A percentile compares a stretch with the other conserved stretches of the same genome.
Evolutionary conservation across 2,888 invertebrate genomes (phyloP).

Genomic region (Boloria selene): DNA sequence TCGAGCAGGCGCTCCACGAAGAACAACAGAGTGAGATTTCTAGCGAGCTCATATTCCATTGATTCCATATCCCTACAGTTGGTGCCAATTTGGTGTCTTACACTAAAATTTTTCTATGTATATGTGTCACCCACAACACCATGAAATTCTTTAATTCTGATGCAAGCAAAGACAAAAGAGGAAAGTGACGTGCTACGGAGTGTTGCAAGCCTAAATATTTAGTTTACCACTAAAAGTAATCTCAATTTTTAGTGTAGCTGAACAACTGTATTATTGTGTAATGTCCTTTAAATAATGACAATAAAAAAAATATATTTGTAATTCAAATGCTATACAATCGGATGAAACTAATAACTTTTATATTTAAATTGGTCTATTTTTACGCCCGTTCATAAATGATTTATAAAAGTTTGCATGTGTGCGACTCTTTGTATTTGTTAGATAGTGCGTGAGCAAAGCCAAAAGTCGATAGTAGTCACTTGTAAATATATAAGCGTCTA

Average conservation of each 20-base stretch:
- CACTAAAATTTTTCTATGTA: constrained; percentile 79
- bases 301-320: too few relatives aligned
- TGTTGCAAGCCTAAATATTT: constrained; percentile 43
- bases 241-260: neutral
- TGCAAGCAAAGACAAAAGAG: constrained; percentile 65
- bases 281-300: too few relatives aligned
- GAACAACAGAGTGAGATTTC: constrained; percentile 98
- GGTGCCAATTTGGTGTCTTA: constrained; percentile 79
- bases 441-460: too few relatives aligned
- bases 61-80: constrained; percentile 90
- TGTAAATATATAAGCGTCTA: too few relatives aligned
- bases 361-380: too few relatives aligned
- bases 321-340: too few relatives aligned
- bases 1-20: constrained; percentile 99
- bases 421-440: too few relatives aligned
- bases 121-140: constrained; percentile 83
- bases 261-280: too few relatives aligned
- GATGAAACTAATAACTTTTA: too few relatives aligned
- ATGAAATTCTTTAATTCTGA: constrained; percentile 76
- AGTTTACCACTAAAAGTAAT: constrained; percentile 9
- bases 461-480: too few relatives aligned
- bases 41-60: constrained; percentile 95
- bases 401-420: too few relatives aligned
- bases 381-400: too few relatives aligned
- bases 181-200: constrained; percentile 52